Percentiles rank a stretch among this genome's conserved stretches.
Evolutionary conservation across 1,140 invertebrate species (phyloP).

Genomic region (Pseudomyrmex concolor): DNA sequence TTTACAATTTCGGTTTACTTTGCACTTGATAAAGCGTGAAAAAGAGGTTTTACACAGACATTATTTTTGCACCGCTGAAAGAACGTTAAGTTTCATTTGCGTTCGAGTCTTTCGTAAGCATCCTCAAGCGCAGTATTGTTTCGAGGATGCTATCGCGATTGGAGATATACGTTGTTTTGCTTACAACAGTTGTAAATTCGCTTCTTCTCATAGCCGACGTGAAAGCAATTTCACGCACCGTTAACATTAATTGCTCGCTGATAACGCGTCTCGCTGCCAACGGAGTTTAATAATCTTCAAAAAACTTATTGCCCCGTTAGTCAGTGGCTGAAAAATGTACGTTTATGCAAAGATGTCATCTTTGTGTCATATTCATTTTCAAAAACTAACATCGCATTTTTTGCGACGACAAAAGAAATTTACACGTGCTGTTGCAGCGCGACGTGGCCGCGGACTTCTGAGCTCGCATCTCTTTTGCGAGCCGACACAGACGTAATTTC

Average conservation of each 20-base stretch:
- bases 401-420: neutral
- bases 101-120: slow-evolving; percentile 40
- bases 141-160: slow-evolving; percentile 36
- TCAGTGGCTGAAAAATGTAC: too few relatives aligned
- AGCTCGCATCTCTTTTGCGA: slow-evolving; percentile 25
- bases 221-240: slow-evolving; percentile 28
- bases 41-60: slow-evolving; percentile 1
- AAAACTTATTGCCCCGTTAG: neutral
- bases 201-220: neutral
- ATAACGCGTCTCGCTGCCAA: neutral
- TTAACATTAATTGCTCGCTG: slow-evolving; percentile 22
- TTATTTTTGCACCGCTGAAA: slow-evolving; percentile 39
- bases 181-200: slow-evolving; percentile 30
- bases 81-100: slow-evolving; percentile 49
- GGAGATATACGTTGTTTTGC: slow-evolving; percentile 31
- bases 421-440: neutral
- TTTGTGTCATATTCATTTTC: neutral
- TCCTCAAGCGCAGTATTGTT: slow-evolving; percentile 34
- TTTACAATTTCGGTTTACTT: slow-evolving; percentile 47
- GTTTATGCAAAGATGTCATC: too few relatives aligned
- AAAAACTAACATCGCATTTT: neutral
- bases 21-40: slow-evolving; percentile 34
- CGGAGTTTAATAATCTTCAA: neutral
- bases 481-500: slow-evolving; percentile 47
- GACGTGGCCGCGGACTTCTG: neutral